A percentile compares a stretch with the other conserved stretches of the same genome.
Evolutionary conservation across 2,797 vertebrate genomes (phyloP).

Genomic region (Bradypus variegatus): DNA sequence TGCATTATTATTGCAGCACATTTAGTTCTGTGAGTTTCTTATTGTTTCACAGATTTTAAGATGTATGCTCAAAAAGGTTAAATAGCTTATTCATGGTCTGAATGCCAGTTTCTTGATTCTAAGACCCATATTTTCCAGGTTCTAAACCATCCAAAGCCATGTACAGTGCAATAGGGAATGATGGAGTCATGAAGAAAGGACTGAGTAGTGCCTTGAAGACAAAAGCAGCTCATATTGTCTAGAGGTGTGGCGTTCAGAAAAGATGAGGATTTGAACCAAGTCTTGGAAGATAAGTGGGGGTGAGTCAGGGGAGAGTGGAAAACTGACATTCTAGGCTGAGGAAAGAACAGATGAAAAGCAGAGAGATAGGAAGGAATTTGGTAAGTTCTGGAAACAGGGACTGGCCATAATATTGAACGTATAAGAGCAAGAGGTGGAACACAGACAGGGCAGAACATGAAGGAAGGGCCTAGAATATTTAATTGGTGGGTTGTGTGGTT

Average conservation of each 20-base stretch:
- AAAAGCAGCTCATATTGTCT: not conserved
- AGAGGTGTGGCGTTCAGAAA: not conserved
- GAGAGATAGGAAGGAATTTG: not conserved
- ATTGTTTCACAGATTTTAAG: not conserved
- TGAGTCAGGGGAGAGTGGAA: not conserved
- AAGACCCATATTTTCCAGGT: not conserved
- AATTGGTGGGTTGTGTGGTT: not conserved
- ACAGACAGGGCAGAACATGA: not conserved
- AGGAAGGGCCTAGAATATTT: not conserved
- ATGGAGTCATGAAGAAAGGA: not conserved
- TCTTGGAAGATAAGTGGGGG: not conserved
- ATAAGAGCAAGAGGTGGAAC: not conserved
- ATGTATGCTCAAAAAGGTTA: not conserved
- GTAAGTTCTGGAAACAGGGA: not conserved
- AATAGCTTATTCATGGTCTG: not conserved
- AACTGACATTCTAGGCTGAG: not conserved
- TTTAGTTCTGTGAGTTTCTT: not conserved
- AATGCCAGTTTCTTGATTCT: not conserved
- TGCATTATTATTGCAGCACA: not conserved
- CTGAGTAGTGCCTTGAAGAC: not conserved
- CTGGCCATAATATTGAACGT: not conserved
- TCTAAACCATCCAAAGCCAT: not conserved
- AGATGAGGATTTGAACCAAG: not conserved
- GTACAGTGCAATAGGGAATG: not conserved
- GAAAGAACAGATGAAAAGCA: rapidly evolving